Evolutionary conservation across 1,140 invertebrate genomes (phyloP).

Genomic region (Hycleus cichorii): DNA sequence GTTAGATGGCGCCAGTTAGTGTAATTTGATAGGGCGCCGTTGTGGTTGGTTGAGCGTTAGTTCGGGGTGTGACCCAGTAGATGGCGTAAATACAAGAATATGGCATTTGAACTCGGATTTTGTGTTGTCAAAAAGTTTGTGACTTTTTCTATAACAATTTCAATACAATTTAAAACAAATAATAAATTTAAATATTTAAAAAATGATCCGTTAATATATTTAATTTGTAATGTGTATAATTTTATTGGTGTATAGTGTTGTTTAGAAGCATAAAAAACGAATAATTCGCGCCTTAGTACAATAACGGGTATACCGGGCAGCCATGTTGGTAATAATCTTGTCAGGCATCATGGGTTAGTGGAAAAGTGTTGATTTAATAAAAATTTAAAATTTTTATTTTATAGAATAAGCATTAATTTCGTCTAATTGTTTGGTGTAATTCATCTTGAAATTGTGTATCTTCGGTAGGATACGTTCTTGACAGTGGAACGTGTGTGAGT

Average conservation of each 20-base stretch:
- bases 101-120: constrained; percentile 19
- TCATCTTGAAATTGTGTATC: constrained; percentile 17
- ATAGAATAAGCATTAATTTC: not conserved
- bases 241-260: too few species aligned
- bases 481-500: constrained; percentile 15
- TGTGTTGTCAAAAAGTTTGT: constrained; percentile 16
- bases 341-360: constrained; percentile 42
- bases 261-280: too few species aligned
- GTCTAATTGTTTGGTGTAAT: not conserved
- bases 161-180: too few species aligned
- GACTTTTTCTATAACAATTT: constrained; percentile 6
- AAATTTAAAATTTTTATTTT: not conserved
- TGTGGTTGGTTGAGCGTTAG: not conserved
- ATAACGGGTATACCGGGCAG: constrained; percentile 39
- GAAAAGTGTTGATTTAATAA: not conserved
- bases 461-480: constrained; percentile 13
- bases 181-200: too few species aligned
- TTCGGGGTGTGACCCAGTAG: not conserved
- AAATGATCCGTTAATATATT: too few species aligned
- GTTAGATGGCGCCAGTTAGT: not conserved
- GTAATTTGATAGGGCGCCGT: not conserved
- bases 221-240: too few species aligned
- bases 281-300: constrained; percentile 31
- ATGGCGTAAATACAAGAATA: constrained; percentile 12
- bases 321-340: constrained; percentile 40